Conservation (phyloP, 2,113 vertebrate genomes). For the Anthoscopus minutus region DNA sequence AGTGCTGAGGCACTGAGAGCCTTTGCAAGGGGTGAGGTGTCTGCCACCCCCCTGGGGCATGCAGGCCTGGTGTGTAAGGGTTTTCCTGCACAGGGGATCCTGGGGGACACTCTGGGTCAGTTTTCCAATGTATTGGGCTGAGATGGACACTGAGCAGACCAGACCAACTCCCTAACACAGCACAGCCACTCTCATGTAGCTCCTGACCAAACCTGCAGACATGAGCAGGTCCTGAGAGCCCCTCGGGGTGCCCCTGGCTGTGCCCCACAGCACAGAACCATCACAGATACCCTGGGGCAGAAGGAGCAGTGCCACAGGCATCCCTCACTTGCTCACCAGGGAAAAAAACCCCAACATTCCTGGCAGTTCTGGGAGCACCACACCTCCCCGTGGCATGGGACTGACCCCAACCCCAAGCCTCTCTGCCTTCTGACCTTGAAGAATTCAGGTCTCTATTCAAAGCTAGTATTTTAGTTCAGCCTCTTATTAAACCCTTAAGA, state of each 20-base stretch:
- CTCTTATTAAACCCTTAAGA: constrained; percentile 40
- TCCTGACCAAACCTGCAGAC: background rate
- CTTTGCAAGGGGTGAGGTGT: rapidly evolving
- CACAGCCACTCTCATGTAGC: rapidly evolving
- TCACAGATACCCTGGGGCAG: background rate
- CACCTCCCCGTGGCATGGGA: background rate
- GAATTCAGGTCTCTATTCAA: background rate
- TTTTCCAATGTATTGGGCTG: background rate
- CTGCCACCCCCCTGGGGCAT: rapidly evolving
- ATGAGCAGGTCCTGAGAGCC: background rate
- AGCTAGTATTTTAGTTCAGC: constrained; percentile 12
- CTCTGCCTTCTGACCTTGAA: constrained; percentile 14
- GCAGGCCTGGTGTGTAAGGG: rapidly evolving
- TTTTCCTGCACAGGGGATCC: background rate
- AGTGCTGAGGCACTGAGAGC: background rate
- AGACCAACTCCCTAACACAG: background rate
- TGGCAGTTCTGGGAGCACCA: background rate
- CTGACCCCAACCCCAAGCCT: background rate
- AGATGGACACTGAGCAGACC: background rate
- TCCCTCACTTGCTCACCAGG: rapidly evolving
- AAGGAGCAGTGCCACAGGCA: background rate
- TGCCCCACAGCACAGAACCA: background rate
- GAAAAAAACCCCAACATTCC: background rate
- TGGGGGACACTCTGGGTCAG: rapidly evolving
- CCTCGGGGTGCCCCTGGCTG: background rate